Base-by-base conservation (phyloP, 2,888 invertebrate species). In the Hirtodrosophila trivittata region DNA sequence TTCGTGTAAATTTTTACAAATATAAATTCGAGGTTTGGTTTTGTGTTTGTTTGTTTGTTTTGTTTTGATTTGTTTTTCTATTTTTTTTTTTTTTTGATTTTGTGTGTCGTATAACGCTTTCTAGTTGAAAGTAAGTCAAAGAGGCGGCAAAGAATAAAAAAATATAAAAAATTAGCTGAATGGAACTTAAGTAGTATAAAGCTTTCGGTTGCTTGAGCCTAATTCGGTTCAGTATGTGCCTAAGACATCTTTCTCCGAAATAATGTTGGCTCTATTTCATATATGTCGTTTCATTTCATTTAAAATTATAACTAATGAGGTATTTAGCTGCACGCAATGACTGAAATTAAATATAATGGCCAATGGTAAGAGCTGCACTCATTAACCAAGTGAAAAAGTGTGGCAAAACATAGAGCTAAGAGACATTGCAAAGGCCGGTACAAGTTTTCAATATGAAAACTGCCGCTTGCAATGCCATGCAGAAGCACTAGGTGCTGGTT, bases 291-390 rank as follows among this genome's bases (percentile, higher is more conserved):
- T 14, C 33, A 12, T 35, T 38, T 33, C 12, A 14, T 39, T 38
- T 13, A 72, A 74, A 81, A 76, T 76, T 87, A 86, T 70, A 86
- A 71, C 82, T 88, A 88, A 88, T 88, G 88, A 88, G 88, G 89
- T 88, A 88, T 87, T 86, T 80, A 69, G 71, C 78, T 78, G 87
- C 86, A 87, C 82, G 80, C 87, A 84, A 83, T 66, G 75, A 70
- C 68, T 62, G 67, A 77, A 85, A 83, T 83, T 87, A 72, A 87
- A 82, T 86, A 60, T 62, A 83, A 75, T 78, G 75, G 59, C 52
- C 51, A 54, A 45, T 46, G 25, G 6, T 33, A 18, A n/a, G 38
- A 50, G 30, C 52, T 47, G 33, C 50, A 56, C 59, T 64, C 54
- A 51, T 57, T 67, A 63, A 47, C 75, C 70, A 38, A 56, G 54